phyloP scores from a whole-genome alignment of 2,113 vertebrate species.

The Spea multiplicata region DNA sequence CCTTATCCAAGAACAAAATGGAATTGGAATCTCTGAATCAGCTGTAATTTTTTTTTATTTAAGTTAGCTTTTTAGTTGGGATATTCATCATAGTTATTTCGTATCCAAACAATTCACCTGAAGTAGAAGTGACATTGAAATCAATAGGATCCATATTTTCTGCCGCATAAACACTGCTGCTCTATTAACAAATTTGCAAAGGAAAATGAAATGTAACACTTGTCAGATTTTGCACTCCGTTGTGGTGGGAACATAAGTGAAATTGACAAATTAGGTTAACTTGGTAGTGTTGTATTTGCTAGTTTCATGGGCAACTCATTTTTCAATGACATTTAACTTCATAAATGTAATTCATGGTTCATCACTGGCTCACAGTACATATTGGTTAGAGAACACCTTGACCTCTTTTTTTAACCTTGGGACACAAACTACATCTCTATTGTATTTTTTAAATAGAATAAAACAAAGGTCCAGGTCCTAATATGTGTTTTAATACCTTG shows the following conservation, averaged over 20 bases:
- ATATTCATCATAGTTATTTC: conserved; percentile 81
- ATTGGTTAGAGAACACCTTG: conserved; percentile 69
- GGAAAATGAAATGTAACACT: conserved; percentile 57
- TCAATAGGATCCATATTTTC: conserved; percentile 82
- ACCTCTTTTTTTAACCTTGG: conserved; percentile 59
- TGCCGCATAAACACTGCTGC: conserved; percentile 80
- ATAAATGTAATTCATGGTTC: conserved; percentile 68
- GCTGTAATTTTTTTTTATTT: conserved; percentile 66
- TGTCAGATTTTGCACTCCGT: conserved; percentile 53
- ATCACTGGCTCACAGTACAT: conserved; percentile 61
- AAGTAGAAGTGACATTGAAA: conserved; percentile 75
- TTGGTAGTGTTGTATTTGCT: conserved; percentile 75
- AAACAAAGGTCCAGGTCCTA: too few species aligned
- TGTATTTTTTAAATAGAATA: too few species aligned
- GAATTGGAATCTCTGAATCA: conserved; percentile 70
- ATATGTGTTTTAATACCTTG: too few species aligned
- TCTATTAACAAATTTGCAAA: conserved; percentile 67
- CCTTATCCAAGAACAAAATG: conserved; percentile 60
- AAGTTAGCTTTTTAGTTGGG: conserved; percentile 63
- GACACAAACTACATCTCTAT: too few species aligned
- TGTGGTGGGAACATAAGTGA: conserved; percentile 61
- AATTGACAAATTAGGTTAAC: conserved; percentile 80
- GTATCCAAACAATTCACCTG: conserved; percentile 84
- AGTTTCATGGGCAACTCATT: conserved; percentile 70
- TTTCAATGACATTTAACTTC: conserved; percentile 76